phyloP scores from a whole-genome alignment of 1,140 invertebrate species.

The Pseudomyrmex gracilis region DNA sequence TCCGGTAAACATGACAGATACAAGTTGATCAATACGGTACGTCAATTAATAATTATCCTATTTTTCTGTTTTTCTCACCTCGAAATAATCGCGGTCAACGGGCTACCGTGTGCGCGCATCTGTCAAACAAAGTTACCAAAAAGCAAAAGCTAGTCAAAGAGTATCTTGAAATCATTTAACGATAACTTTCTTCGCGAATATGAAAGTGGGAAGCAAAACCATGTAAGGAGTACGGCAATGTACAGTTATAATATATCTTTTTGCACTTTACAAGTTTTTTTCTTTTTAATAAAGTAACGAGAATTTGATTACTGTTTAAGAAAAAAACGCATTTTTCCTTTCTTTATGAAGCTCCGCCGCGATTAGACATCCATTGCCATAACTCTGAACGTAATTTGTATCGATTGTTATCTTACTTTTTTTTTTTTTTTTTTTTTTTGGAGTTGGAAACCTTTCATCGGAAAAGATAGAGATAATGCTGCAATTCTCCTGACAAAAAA shows the following conservation, averaged over 20 bases:
- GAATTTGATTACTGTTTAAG: slow-evolving; percentile 23
- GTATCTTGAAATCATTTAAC: slow-evolving; percentile 46
- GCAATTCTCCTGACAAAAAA: too few species aligned
- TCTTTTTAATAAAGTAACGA: slow-evolving; percentile 23
- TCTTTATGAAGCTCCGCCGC: slow-evolving; percentile 10
- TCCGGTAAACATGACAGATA: slow-evolving; percentile 57
- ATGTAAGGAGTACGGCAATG: slow-evolving; percentile 57
- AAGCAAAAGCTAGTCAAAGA: slow-evolving; percentile 54
- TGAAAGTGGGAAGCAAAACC: slow-evolving; percentile 54
- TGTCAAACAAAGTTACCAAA: slow-evolving; percentile 67
- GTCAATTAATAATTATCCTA: slow-evolving; percentile 11
- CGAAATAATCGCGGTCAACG: not conserved
- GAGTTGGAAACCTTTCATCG: slow-evolving; percentile 73
- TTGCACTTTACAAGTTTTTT: slow-evolving; percentile 40
- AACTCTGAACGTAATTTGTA: slow-evolving; percentile 70
- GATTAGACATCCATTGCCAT: slow-evolving; percentile 57
- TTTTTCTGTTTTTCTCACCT: slow-evolving; percentile 13
- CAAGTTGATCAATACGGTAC: slow-evolving; percentile 24
- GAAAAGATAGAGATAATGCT: slow-evolving; percentile 6
- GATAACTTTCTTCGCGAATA: slow-evolving; percentile 44
- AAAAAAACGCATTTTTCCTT: not conserved
- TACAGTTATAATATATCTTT: slow-evolving; percentile 12
- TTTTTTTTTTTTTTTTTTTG: slow-evolving; percentile 48
- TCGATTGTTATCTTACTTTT: slow-evolving; percentile 58
- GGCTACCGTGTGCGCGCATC: slow-evolving; percentile 17